Conservation (phyloP, 2,113 vertebrate species). For the Leiothrix lutea region DNA sequence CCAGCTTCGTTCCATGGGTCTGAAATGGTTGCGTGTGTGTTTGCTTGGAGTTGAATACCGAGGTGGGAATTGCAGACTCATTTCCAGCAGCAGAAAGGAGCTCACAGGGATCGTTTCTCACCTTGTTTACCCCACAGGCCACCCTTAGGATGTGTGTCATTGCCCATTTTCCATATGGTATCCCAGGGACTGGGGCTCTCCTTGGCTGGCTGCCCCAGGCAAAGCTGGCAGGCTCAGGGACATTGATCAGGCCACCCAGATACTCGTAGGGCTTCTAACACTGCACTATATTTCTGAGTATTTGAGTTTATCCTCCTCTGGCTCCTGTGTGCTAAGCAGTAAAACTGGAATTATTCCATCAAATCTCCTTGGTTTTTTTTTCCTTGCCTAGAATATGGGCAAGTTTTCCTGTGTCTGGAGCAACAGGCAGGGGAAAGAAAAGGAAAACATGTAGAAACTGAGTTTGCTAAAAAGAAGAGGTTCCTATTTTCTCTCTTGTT, state of each 20-base stretch:
- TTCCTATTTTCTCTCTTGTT: not conserved
- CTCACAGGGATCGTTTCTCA: not conserved
- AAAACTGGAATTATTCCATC: not conserved
- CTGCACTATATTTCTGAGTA: not conserved
- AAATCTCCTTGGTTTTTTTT: not conserved
- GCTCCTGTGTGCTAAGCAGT: not conserved
- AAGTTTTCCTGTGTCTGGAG: not conserved
- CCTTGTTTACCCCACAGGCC: not conserved
- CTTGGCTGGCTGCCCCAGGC: not conserved
- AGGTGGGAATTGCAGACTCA: not conserved
- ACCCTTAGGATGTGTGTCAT: not conserved
- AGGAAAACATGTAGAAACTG: not conserved
- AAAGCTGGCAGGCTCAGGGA: not conserved
- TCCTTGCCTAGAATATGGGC: not conserved
- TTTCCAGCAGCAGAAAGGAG: constrained; percentile 7
- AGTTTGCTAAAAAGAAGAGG: not conserved
- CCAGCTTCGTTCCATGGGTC: not conserved
- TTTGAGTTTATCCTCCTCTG: not conserved
- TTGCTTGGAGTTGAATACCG: not conserved
- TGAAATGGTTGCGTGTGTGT: not conserved
- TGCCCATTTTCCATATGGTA: not conserved
- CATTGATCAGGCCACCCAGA: not conserved
- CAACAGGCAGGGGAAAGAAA: not conserved
- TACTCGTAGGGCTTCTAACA: not conserved
- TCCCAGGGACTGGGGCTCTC: not conserved